Conservation (phyloP, 2,797 vertebrate species). For the Rhodeus uyekii region DNA sequence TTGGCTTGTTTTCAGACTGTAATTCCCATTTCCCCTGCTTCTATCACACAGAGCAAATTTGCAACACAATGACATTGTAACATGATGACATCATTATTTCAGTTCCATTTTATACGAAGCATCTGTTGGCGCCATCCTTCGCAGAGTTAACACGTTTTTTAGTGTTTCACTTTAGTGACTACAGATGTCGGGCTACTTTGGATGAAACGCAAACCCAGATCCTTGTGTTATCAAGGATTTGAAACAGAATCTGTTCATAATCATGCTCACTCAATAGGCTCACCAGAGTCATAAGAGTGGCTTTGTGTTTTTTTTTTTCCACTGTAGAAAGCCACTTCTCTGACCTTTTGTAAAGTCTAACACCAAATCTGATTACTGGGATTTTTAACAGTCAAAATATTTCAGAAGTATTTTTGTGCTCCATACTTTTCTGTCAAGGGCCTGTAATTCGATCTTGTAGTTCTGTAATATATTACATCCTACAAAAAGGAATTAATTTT, state of each 20-base stretch:
- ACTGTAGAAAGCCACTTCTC: neutral
- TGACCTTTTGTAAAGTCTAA: neutral
- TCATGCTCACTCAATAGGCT: neutral
- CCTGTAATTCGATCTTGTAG: no score
- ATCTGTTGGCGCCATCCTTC: conserved; percentile 26
- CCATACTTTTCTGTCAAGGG: neutral
- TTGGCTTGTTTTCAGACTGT: conserved; percentile 29
- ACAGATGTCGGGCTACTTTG: conserved; percentile 2
- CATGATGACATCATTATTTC: conserved; percentile 5
- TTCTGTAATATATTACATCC: no score
- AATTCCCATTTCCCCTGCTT: neutral
- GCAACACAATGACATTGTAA: conserved; percentile 28
- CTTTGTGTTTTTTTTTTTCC: neutral
- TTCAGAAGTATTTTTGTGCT: neutral
- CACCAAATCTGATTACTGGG: neutral
- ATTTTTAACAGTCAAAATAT: neutral
- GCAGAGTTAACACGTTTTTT: conserved; percentile 2
- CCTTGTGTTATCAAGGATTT: neutral
- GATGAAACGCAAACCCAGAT: neutral
- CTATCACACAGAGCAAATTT: conserved; percentile 22
- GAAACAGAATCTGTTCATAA: conserved; percentile 7
- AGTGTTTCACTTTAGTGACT: conserved; percentile 15
- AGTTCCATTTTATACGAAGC: conserved; percentile 20
- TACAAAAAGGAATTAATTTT: neutral
- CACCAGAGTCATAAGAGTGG: neutral